These are phyloP conservation scores for Pelecanoides urinatrix DNA, from an alignment of 2,113 vertebrate genomes.

Conservation along the genomic window DNA sequence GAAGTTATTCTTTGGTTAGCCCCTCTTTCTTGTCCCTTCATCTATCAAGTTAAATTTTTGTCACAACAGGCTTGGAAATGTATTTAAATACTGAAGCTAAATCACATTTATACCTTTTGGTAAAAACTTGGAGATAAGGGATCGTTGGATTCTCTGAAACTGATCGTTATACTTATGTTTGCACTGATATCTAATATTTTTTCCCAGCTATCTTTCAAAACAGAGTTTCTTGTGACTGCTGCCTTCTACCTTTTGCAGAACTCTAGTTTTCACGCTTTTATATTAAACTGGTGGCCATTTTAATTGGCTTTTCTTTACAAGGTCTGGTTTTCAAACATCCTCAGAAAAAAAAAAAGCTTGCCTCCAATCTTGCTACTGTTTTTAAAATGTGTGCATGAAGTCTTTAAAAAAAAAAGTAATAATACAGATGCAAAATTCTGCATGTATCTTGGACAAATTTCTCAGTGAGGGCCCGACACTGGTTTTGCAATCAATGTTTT, in stretches of 20 bases:
- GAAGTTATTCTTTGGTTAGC: not conserved
- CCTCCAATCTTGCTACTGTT: not conserved
- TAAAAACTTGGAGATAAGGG: not conserved
- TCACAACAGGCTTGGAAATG: not conserved
- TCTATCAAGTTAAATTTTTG: not conserved
- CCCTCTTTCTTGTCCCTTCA: not conserved
- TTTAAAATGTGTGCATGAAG: not conserved
- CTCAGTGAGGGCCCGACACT: not conserved
- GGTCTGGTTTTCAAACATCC: not conserved
- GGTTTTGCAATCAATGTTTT: not conserved
- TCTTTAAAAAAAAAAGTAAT: not conserved
- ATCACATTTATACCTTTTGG: not conserved
- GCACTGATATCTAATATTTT: not conserved
- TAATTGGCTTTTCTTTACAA: not conserved
- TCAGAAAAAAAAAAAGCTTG: not conserved
- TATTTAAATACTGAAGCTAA: not conserved
- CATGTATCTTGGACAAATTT: fast-evolving
- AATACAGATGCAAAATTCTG: not conserved
- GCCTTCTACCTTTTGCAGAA: not conserved
- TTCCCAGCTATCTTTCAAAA: not conserved
- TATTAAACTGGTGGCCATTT: not conserved
- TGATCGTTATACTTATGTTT: not conserved
- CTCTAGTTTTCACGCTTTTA: not conserved
- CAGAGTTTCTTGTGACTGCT: not conserved
- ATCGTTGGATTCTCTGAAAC: not conserved